Conservation (phyloP, 2,888 invertebrate genomes). For the Drosophila meridionalis region DNA sequence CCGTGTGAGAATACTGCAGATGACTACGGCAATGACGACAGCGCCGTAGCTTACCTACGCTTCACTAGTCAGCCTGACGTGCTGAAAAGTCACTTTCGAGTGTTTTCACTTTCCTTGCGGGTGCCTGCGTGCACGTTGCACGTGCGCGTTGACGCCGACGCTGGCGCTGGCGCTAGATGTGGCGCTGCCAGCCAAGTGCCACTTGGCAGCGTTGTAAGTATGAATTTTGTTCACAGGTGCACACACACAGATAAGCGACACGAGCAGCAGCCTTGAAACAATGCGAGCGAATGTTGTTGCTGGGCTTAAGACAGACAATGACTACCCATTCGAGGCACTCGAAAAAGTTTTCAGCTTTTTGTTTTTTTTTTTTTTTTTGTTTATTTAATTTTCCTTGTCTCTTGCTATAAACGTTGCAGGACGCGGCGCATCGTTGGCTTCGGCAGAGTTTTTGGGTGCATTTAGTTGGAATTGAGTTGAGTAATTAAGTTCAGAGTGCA, state of each 20-base stretch:
- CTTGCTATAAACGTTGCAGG: slow-evolving; percentile 16
- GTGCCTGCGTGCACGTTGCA: slow-evolving; percentile 54
- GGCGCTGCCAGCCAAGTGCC: slow-evolving; percentile 59
- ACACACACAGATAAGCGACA: slow-evolving; percentile 48
- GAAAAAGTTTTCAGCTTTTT: slow-evolving; percentile 16
- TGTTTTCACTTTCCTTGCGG: slow-evolving; percentile 70
- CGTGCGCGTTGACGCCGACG: slow-evolving; percentile 64
- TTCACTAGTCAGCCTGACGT: slow-evolving; percentile 66
- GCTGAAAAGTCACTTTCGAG: slow-evolving; percentile 76
- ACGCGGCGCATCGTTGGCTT: slow-evolving; percentile 9
- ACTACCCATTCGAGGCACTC: slow-evolving; percentile 50
- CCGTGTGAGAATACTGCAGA: slow-evolving; percentile 49
- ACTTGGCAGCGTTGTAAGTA: slow-evolving; percentile 61
- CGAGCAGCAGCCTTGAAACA: slow-evolving; percentile 71
- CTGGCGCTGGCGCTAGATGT: slow-evolving; percentile 16
- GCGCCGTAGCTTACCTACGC: slow-evolving; percentile 46
- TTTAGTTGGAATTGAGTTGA: slow-evolving; percentile 45
- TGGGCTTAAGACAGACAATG: slow-evolving; percentile 20
- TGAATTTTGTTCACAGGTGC: slow-evolving; percentile 54
- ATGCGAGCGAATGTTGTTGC: slow-evolving; percentile 32
- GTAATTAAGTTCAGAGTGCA: slow-evolving; percentile 60
- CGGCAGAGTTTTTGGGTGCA: slow-evolving; percentile 22
- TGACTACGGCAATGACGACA: slow-evolving; percentile 23
- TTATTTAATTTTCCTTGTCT: slow-evolving; percentile 5
- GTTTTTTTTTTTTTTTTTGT: slow-evolving; percentile 1